Evolutionary conservation across 2,888 invertebrate species (phyloP), one percentile per base, ranked within the genome.

Genomic region (Parthenolecanium corni): DNA sequence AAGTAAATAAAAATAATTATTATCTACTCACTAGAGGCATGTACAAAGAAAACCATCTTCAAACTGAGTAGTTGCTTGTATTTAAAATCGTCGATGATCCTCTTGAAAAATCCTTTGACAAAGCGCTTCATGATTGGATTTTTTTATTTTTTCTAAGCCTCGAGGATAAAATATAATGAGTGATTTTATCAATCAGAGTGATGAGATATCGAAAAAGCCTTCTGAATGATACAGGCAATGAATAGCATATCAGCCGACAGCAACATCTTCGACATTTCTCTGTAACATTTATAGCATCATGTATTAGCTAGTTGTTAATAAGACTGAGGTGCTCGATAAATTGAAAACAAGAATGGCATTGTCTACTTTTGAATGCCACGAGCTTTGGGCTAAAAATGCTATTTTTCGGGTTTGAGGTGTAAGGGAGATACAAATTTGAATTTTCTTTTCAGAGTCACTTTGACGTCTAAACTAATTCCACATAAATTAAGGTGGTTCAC

Each of bases 11-110:
- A n/a, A n/a, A n/a, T n/a, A n/a, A n/a, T n/a, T n/a, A n/a, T n/a
- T n/a, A n/a, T n/a, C n/a, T 47, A 81, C 84, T 83, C 76, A 86
- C 86, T 85, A 18, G 86, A 86, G 47, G 84, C 82, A 74, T 86
- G 84, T 64, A 86, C 83, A 72, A 87, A 86, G 73, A 86, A 86
- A 67, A 86, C 77, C 68, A 86, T 75, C 73, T 87, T 87, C 64
- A 86, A 73, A 1, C 86, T 84, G 67, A 86, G 76, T 44, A 86
- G 76, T 72, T 86, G 81, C 73, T 83, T 84, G 71, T 82, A 82
- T 70, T 78, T 80, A 69, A 86, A 79, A 74, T 86, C 86, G 70
- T 83, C 80, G 66, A 78, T 75, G 71, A 85, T 83, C 70, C 85
- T 75, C 69, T 79, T 77, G 71, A 81, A 83, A 71, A 84, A 84